Evolutionary conservation across 2,888 invertebrate genomes (phyloP), one percentile per base, ranked within the genome.

Genomic region (Sympetrum striolatum): DNA sequence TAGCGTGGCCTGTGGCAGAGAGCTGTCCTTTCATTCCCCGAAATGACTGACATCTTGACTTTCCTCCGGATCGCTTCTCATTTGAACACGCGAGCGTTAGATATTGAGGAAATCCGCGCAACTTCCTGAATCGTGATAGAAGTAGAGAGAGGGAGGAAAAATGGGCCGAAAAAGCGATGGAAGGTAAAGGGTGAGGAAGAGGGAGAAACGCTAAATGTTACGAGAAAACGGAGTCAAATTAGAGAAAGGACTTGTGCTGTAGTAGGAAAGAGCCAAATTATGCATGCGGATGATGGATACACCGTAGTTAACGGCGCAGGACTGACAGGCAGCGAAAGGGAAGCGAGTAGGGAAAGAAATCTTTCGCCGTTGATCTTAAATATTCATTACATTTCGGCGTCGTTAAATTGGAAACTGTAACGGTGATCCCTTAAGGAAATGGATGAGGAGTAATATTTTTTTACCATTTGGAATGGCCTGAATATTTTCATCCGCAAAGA

Each of bases 31-130:
- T 35, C 53, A 31, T 18, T 18, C 3, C 31, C 44, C 58, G 31
- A 58, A 35, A 58, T 82, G 82, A 82, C 82, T 82, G 82, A 44
- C 82, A 58, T 25, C 25, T 58, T 58, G 82, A 44, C 31, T 82
- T 31, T 58, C 15, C 2, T 12, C 53, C 81, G 44, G 44, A 44
- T 44, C 44, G 39, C 53, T 81, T 48, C 22, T 53, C 31, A 53
- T 35, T 82, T 58, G 22, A 18, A 58, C 82, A 82, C 82, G 58
- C 53, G 58, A 82, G 82, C 10, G 64, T 3, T 22, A n/a, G 31
- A 31, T 73, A 73, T 73, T 73, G 31, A 73, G 73, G 73, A 73
- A 73, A 73, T 73, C 73, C 73, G 25, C 37, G 5, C 35, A 39
- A 37, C 80, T 80, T 80, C 80, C 39, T 39, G n/a, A 80, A 80